A percentile compares a stretch with the other conserved stretches of the same genome.
These are phyloP conservation scores for Drosophila borealis DNA, from an alignment of 2,888 invertebrate species.

Conservation along the genomic window DNA sequence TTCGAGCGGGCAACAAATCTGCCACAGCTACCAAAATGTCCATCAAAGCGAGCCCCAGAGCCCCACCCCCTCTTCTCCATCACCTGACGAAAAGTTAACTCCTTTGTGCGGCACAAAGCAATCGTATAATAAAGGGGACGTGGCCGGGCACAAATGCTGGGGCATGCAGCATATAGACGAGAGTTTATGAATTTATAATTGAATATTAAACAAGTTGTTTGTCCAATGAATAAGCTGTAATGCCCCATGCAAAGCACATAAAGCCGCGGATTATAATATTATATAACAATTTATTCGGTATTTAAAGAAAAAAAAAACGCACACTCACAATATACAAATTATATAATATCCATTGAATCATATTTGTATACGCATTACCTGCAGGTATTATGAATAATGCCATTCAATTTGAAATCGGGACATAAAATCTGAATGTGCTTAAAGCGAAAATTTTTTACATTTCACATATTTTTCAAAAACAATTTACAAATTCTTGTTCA, in stretches of 20 bases:
- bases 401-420: neutral
- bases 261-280: constrained; percentile 2
- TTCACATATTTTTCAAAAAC: too few relatives aligned
- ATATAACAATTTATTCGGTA: constrained; percentile 6
- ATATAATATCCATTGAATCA: neutral
- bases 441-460: too few relatives aligned
- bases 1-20: constrained; percentile 55
- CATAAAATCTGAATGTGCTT: too few relatives aligned
- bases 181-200: constrained; percentile 70
- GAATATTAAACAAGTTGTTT: constrained; percentile 46
- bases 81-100: constrained; percentile 46
- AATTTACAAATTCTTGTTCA: too few relatives aligned
- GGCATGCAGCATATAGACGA: constrained; percentile 13
- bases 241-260: neutral
- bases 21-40: constrained; percentile 14
- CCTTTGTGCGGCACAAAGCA: constrained; percentile 14
- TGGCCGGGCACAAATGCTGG: constrained; percentile 12
- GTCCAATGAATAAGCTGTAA: constrained; percentile 15
- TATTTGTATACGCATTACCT: neutral
- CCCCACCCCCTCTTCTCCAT: neutral
- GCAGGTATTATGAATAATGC: neutral
- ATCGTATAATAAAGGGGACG: constrained; percentile 8
- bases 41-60: neutral
- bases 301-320: neutral
- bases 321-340: neutral